These are phyloP conservation scores for Trichonephila inaurata DNA, from an alignment of 1,140 invertebrate genomes.

Conservation along the genomic window DNA sequence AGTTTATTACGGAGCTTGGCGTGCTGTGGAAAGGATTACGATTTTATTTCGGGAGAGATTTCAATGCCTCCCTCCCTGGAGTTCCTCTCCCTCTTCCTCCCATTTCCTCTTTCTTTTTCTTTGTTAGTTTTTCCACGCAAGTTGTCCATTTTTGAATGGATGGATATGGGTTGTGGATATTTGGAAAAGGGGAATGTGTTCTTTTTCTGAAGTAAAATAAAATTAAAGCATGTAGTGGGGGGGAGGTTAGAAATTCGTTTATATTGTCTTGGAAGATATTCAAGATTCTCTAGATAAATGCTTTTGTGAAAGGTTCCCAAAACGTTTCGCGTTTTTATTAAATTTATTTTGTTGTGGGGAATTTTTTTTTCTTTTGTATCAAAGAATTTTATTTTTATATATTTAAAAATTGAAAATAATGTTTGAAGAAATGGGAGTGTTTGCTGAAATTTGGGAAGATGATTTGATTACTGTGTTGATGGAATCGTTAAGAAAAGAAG, in stretches of 20 bases:
- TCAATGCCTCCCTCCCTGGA: not conserved
- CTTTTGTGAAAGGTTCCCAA: not conserved
- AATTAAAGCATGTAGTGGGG: not conserved
- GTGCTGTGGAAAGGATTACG: slow-evolving; percentile 41
- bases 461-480: too few species aligned
- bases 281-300: not conserved
- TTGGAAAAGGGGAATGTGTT: not conserved
- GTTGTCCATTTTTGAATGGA: slow-evolving; percentile 13
- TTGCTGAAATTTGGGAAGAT: too few species aligned
- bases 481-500: too few species aligned
- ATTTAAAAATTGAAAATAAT: too few species aligned
- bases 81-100: not conserved
- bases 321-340: too few species aligned
- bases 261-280: not conserved
- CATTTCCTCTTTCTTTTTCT: not conserved
- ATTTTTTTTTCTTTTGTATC: too few species aligned
- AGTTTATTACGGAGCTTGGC: slow-evolving; percentile 57
- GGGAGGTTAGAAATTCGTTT: not conserved
- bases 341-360: too few species aligned
- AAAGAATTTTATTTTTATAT: too few species aligned
- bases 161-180: slow-evolving; percentile 26
- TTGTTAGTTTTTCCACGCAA: not conserved
- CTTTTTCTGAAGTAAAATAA: not conserved
- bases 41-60: slow-evolving; percentile 59
- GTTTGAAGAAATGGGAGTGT: too few species aligned